These are phyloP conservation scores for Phrynocephalus versicolor DNA, from an alignment of 2,113 vertebrate species.

Conservation along the genomic window DNA sequence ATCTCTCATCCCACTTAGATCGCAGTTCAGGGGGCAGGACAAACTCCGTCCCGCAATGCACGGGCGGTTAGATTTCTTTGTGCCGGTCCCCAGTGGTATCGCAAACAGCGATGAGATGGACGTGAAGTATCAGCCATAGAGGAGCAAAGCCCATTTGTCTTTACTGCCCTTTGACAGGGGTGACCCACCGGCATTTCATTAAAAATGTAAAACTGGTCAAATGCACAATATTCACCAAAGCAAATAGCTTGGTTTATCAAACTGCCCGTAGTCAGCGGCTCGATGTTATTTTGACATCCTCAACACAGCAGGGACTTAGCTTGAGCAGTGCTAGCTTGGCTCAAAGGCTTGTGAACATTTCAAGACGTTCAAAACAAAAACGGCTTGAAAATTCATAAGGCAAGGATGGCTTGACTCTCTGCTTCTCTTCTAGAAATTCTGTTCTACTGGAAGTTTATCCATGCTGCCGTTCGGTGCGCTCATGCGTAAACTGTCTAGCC, in stretches of 20 bases:
- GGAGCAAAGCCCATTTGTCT: neutral
- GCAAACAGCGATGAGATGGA: too few relatives aligned
- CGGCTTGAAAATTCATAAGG: slow-evolving; percentile 47
- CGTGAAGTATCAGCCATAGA: too few relatives aligned
- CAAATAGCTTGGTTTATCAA: slow-evolving; percentile 57
- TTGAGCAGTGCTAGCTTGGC: slow-evolving; percentile 40
- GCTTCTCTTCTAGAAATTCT: slow-evolving; percentile 41
- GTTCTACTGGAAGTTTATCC: slow-evolving; percentile 44
- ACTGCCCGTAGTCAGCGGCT: slow-evolving; percentile 51
- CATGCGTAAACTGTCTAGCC: slow-evolving; percentile 21
- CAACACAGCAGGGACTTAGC: slow-evolving; percentile 45
- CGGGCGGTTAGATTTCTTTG: too few relatives aligned
- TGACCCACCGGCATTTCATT: slow-evolving; percentile 52
- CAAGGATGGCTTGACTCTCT: slow-evolving; percentile 21
- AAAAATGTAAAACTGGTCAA: slow-evolving; percentile 66
- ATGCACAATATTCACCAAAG: slow-evolving; percentile 53
- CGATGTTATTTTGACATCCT: slow-evolving; percentile 55
- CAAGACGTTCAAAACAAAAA: slow-evolving; percentile 47
- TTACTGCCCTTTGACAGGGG: slow-evolving; percentile 43
- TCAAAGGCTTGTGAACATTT: slow-evolving; percentile 60
- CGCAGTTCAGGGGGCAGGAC: too few relatives aligned
- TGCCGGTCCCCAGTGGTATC: too few relatives aligned
- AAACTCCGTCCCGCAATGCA: too few relatives aligned
- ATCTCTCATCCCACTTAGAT: too few relatives aligned
- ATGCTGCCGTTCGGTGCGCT: neutral